phyloP scores from a whole-genome alignment of 2,113 vertebrate genomes.

The Ranitomeya imitator region DNA sequence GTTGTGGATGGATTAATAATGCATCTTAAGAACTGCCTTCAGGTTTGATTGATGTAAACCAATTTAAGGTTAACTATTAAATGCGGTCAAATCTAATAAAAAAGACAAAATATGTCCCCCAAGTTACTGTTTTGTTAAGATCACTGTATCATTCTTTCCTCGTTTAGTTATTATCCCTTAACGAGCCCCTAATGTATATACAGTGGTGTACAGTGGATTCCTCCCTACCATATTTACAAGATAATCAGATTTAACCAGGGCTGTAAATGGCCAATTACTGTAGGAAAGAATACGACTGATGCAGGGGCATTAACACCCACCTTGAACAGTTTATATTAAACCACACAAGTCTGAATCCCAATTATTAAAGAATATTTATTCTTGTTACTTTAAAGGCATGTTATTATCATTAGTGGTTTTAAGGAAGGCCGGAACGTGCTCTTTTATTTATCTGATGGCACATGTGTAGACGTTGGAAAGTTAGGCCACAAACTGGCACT shows the following conservation, averaged over 20 bases:
- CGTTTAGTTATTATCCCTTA: conserved; percentile 46
- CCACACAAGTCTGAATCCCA: conserved; percentile 13
- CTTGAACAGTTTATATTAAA: conserved; percentile 19
- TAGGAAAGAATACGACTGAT: conserved; percentile 23
- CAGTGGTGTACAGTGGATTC: conserved; percentile 41
- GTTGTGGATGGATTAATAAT: conserved; percentile 46
- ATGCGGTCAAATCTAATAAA: conserved; percentile 48
- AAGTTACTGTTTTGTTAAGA: conserved; percentile 51
- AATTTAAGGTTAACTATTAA: conserved; percentile 53
- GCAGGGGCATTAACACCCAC: conserved; percentile 30
- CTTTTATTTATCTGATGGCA: conserved; percentile 31
- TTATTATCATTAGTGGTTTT: conserved; percentile 19
- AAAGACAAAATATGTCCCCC: conserved; percentile 50
- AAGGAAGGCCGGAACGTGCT: background rate
- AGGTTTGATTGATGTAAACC: conserved; percentile 49
- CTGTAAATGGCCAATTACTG: conserved; percentile 52
- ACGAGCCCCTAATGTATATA: conserved; percentile 53
- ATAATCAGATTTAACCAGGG: conserved; percentile 51
- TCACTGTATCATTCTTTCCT: conserved; percentile 38
- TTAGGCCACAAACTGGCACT: background rate
- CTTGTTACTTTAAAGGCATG: conserved; percentile 24
- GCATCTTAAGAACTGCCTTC: conserved; percentile 37
- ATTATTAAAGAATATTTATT: conserved; percentile 37
- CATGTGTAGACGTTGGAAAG: background rate
- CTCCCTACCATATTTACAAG: conserved; percentile 45